Evolutionary conservation across 1,140 invertebrate species (phyloP), one percentile per base, ranked within the genome.

Genomic region (Bombus soroeensis): DNA sequence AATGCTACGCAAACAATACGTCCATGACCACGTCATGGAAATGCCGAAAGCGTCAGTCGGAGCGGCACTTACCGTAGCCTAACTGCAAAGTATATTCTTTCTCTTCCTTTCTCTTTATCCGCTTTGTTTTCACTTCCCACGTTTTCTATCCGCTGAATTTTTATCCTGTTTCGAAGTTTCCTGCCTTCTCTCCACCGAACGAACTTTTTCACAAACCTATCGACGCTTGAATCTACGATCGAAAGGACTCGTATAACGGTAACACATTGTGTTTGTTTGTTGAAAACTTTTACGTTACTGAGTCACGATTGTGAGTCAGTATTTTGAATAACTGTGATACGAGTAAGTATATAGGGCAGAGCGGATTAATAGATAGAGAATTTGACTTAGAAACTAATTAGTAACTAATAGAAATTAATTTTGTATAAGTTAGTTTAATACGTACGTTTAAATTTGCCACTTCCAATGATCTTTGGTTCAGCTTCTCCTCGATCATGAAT

Each of bases 401-500:
- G 47, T 8, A 53, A 53, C 18, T 53, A 22, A 53, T 53, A 53
- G 47, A 53, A 53, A 53, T 53, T 53, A 53, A 53, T 22, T 25
- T 32, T 15, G 22, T 18, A 37, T 15, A 13, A 39, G n/a, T 47
- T 25, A 41, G 37, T 5, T 62, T 25, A 43, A 64, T 86, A 92
- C 93, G 85, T 88, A 94, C 95, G 88, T 93, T 93, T n/a, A 95
- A 88, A 37, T 93, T 88, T 8, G 91, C 92, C 9, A 95, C 53
- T 83, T 95, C 94, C 70, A 80, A 72, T 18, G 81, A 80, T 66
- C 88, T 94, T 81, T 93, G 88, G 68, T 92, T 91, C 39, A 92
- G 94, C 57, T 96, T 95, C 71, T 96, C 96, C 72, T 97, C 96
- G 22, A 97, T 94, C 93, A 97, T 95, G 62, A 96, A 94, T 85